A percentile compares a stretch with the other conserved stretches of the same genome.
Conservation (phyloP, 1,140 invertebrate genomes). For the Metopolophium dirhodum region DNA sequence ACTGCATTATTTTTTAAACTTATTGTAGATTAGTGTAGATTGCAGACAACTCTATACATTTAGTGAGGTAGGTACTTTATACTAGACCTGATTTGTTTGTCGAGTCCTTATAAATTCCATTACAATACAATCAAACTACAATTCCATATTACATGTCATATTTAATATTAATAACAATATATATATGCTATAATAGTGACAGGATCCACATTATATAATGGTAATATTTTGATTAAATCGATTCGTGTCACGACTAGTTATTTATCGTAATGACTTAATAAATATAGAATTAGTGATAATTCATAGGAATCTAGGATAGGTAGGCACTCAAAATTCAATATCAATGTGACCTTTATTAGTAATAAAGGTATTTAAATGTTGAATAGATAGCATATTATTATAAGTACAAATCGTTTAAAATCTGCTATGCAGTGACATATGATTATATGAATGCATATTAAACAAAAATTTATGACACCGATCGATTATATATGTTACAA, state of each 20-base stretch:
- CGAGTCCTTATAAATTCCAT: not conserved
- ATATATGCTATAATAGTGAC: not conserved
- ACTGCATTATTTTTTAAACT: not conserved
- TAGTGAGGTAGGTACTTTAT: not conserved
- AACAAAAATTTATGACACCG: too few species aligned
- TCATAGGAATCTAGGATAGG: not conserved
- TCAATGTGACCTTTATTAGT: not conserved
- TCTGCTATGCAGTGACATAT: too few species aligned
- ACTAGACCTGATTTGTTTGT: not conserved
- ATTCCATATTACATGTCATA: not conserved
- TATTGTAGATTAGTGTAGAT: too few species aligned
- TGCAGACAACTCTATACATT: too few species aligned
- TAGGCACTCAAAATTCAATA: not conserved
- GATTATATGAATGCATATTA: too few species aligned
- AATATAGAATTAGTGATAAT: not conserved
- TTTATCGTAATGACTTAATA: not conserved
- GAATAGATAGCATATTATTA: not conserved
- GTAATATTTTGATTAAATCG: constrained; percentile 14
- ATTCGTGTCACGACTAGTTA: constrained; percentile 17
- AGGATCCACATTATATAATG: not conserved
- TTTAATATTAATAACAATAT: constrained; percentile 30
- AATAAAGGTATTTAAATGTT: not conserved
- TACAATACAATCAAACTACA: not conserved
- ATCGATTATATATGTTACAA: too few species aligned
- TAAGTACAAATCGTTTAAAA: not conserved